Conservation (phyloP, 2,113 vertebrate species). For the Aspidoscelis tigris region DNA sequence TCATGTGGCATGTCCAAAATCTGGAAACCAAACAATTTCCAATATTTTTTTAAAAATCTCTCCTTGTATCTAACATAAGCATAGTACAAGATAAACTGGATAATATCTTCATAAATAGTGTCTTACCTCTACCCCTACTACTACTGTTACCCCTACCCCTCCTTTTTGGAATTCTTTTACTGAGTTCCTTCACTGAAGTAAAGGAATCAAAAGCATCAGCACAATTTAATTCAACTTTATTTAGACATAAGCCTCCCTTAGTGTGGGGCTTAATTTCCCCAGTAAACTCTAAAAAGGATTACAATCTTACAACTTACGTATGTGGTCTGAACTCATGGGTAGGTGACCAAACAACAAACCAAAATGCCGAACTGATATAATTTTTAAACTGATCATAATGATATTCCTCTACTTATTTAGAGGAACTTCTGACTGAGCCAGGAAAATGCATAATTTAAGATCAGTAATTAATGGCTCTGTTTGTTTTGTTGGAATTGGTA, state of each 20-base stretch:
- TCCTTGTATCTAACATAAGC: neutral
- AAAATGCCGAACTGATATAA: neutral
- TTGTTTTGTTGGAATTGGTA: neutral
- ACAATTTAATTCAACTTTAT: neutral
- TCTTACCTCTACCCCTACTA: neutral
- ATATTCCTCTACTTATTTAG: neutral
- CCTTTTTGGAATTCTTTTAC: neutral
- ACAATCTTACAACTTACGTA: neutral
- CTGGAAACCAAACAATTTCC: too few relatives aligned
- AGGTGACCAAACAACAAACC: too few relatives aligned
- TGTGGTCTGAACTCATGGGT: neutral
- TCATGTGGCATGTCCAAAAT: too few relatives aligned
- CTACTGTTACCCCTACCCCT: neutral
- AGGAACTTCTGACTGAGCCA: neutral
- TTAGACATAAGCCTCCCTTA: neutral
- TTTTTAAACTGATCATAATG: neutral
- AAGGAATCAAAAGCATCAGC: neutral
- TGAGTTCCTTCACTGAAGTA: neutral
- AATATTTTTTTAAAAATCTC: too few relatives aligned
- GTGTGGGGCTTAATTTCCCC: neutral
- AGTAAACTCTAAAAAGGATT: neutral
- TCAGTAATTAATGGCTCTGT: neutral
- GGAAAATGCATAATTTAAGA: neutral
- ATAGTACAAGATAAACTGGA: neutral
- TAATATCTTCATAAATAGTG: neutral